Base-by-base conservation (phyloP, 2,888 invertebrate genomes). In the Spilosoma lubricipeda region DNA sequence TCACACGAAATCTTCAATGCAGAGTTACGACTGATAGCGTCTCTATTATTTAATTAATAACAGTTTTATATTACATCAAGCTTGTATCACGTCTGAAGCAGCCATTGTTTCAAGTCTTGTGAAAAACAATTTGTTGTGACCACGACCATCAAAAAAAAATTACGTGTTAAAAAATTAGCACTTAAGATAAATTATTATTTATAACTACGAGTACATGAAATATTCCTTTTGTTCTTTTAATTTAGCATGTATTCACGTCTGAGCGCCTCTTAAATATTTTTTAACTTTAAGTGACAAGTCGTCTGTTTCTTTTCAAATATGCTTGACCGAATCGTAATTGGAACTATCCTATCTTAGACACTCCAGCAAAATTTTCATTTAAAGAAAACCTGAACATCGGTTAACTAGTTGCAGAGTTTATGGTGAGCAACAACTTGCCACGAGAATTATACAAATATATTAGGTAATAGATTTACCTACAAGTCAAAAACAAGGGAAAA, bases 1-100 rank as follows among this genome's bases (percentile, higher is more conserved):
- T 85, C 72, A 73, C 77, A 81, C 76, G 76, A 81, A 80, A 82
- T 77, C 77, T 70, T 20, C 15, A 36, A 67, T 42, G 48, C 33
- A 66, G 9, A 71, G 59, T 66, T 66, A 39, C 36, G 71, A 69
- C 45, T 72, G 52, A 65, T 65, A 65, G 71, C 64, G 64, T 48
- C 56, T 67, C 67, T 65, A 36, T 33, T 59, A 59, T 39, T n/a
- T 27, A 56, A 70, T 39, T 70, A 39, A 63, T 59, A 63, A 70
- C 33, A 70, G 36, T 63, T 63, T 63, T 63, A 63, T 30, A 63
- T 63, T 63, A 63, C 63, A 59, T 59, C 13, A 59, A 59, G 63
- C 63, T 18, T 15, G n/a, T 27, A 59, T 56, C 59, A 27, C 59
- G 59, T 59, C 59, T 27, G 59, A 59, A 9, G 52, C 70, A 3